Evolutionary conservation across 1,140 invertebrate species (phyloP), one percentile per base, ranked within the genome.

Genomic region (Heterodera carotae): DNA sequence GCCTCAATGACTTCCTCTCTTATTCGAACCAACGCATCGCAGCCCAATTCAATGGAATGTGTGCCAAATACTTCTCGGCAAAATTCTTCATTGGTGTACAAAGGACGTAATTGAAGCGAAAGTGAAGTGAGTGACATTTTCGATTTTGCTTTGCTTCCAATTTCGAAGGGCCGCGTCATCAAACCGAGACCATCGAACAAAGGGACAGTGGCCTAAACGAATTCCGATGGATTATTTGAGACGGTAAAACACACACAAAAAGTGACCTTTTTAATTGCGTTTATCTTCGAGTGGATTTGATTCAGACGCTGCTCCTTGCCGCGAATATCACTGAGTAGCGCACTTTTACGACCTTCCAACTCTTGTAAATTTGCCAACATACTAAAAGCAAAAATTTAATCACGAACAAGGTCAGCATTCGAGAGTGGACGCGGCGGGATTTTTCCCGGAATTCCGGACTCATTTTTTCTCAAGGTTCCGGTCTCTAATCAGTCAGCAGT

Each of bases 271-370:
- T 78, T 78, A 15, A 78, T 66, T 8, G 76, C 48, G 1, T 6
- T 22, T 12, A 78, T 78, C 48, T 62, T 66, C 43, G 78, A 78
- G 0, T 34, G 29, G 29, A 80, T 72, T 48, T 79, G 78, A 2
- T 31, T 59, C 29, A 79, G 69, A n/a, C 78, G 78, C 66, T 70
- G 71, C 33, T 79, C 78, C 25, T 78, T 78, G 8, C 79, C 76
- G 64, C 76, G 53, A 27, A 81, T 79, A 59, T 79, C 76, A 67
- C 78, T 79, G 29, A 79, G 34, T 12, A 79, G 64, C 25, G 69
- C 78, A 53, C 79, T 79, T 67, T 80, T 79, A n/a, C 78, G 78
- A 0, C 78, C 78, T 79, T 79, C 78, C 36, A 81, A 53, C 43
- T 79, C 78, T 27, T 79, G 80, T 56, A 79, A 68, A 56, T 78